Percentiles rank a stretch among this genome's conserved stretches.
phyloP scores from a whole-genome alignment of 2,888 invertebrate genomes.

The Leucoptera coffeella region DNA sequence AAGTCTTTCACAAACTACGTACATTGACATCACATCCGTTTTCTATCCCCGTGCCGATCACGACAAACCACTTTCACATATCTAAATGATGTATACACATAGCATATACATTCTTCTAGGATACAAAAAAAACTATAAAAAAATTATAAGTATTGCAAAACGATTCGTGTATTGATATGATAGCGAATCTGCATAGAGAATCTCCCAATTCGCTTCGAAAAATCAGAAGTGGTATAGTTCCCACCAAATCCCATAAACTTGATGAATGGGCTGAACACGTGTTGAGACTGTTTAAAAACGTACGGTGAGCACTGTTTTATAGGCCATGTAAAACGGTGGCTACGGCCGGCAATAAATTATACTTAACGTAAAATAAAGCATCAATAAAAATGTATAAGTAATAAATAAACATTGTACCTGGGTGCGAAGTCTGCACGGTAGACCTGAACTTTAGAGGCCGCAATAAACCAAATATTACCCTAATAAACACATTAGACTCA shows the following conservation, averaged over 20 bases:
- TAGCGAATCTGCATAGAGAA: no score
- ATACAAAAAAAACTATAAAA: no score
- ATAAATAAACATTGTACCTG: constrained; percentile 54
- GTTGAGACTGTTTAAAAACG: constrained; percentile 50
- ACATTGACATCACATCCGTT: no score
- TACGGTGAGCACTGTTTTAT: constrained; percentile 48
- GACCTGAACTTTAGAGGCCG: constrained; percentile 41
- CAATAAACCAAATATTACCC: constrained; percentile 50
- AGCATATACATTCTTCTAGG: no score
- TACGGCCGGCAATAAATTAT: constrained; percentile 50
- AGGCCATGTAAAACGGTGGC: constrained; percentile 46
- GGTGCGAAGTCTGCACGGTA: constrained; percentile 42
- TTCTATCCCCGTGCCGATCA: no score
- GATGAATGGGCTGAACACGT: constrained; percentile 53
- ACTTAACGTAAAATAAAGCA: constrained; percentile 51
- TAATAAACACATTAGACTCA: constrained; percentile 50
- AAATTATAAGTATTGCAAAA: no score
- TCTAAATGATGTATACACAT: no score
- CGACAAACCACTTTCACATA: no score
- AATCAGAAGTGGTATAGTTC: constrained; percentile 25
- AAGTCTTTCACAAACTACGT: no score
- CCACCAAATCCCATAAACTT: constrained; percentile 48
- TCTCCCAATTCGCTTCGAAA: constrained; percentile 8
- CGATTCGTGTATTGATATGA: no score
- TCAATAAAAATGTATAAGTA: constrained; percentile 54